Percentiles rank a stretch among this genome's conserved stretches.
phyloP scores from a whole-genome alignment of 2,888 invertebrate genomes.

The Fragum sueziense region DNA sequence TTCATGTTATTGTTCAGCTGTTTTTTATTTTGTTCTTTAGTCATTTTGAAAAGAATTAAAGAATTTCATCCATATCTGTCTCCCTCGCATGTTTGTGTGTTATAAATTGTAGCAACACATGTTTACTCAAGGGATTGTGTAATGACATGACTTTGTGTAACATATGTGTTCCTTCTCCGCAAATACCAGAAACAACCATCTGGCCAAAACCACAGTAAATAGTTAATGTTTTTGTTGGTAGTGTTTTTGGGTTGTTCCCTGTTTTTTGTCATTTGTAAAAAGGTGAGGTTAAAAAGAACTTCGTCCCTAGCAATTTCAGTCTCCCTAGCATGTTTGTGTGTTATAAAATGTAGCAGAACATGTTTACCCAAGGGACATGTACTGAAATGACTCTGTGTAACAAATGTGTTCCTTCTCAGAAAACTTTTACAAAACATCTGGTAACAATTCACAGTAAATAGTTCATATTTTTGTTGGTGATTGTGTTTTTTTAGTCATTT shows the following conservation, averaged over 20 bases:
- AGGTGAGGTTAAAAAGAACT: too few relatives aligned
- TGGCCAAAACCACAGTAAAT: too few relatives aligned
- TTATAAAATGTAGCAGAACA: slow-evolving; percentile 1
- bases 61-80: background rate
- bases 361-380: slow-evolving; percentile 4
- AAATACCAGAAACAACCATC: too few relatives aligned
- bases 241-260: background rate
- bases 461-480: too few relatives aligned
- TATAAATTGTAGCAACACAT: slow-evolving; percentile 5
- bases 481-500: background rate
- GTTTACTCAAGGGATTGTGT: slow-evolving; percentile 1
- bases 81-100: background rate
- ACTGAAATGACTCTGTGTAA: slow-evolving; percentile 5
- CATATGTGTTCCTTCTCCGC: background rate
- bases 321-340: background rate
- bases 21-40: background rate
- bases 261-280: too few relatives aligned
- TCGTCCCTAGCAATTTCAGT: background rate
- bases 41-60: background rate
- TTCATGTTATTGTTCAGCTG: too few relatives aligned
- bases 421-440: background rate
- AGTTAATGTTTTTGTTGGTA: too few relatives aligned
- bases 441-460: too few relatives aligned
- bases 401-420: slow-evolving; percentile 10
- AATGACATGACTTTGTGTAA: background rate